Evolutionary conservation across 2,888 invertebrate species (phyloP).

Genomic region (Auanema sp.): DNA sequence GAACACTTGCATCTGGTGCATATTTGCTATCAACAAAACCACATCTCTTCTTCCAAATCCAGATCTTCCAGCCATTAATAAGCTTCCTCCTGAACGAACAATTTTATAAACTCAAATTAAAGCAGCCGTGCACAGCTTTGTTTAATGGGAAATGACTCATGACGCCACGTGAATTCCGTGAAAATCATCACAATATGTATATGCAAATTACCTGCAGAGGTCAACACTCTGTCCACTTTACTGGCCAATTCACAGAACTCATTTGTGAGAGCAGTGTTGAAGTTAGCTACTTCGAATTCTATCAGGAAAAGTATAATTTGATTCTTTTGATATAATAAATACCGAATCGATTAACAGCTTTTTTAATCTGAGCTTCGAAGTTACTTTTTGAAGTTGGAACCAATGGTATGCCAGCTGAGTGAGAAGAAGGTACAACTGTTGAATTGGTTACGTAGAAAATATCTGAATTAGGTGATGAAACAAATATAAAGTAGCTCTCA

Average conservation of each 20-base stretch:
- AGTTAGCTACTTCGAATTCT: constrained; percentile 74
- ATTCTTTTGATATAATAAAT: constrained; percentile 1
- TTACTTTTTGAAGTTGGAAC: constrained; percentile 36
- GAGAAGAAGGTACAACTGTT: constrained; percentile 24
- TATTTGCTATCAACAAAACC: constrained; percentile 75
- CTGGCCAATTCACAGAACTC: constrained; percentile 75
- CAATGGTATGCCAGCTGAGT: constrained; percentile 46
- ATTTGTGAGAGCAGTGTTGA: constrained; percentile 73
- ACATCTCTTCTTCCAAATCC: constrained; percentile 82
- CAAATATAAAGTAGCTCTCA: not conserved
- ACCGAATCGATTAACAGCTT: constrained; percentile 65
- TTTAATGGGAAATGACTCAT: no score
- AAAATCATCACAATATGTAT: no score
- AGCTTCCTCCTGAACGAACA: constrained; percentile 68
- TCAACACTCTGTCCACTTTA: constrained; percentile 71
- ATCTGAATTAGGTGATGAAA: constrained; percentile 22
- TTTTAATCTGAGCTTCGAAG: constrained; percentile 65
- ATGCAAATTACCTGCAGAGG: not conserved
- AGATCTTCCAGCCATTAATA: constrained; percentile 76
- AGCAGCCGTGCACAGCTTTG: no score
- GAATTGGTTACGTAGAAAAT: constrained; percentile 31
- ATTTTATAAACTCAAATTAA: no score
- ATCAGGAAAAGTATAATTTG: constrained; percentile 23
- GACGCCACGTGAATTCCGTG: no score
- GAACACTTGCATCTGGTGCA: constrained; percentile 73